These are phyloP conservation scores for Pan paniscus DNA, from an alignment of 2,113 vertebrate species.

Conservation along the genomic window DNA sequence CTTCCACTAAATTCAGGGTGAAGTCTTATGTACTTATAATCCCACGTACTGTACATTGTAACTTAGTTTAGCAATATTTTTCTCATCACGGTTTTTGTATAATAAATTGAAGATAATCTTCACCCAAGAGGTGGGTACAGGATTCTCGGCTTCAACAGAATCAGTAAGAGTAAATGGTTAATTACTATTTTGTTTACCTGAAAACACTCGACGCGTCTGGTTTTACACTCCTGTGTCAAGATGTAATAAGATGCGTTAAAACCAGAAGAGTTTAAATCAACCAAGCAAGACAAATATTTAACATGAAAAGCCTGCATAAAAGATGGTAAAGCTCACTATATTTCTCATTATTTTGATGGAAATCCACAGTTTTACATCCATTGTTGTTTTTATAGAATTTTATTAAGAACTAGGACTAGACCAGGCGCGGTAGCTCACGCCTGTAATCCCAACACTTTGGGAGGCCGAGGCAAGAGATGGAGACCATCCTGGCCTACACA, in stretches of 20 bases:
- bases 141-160: background rate
- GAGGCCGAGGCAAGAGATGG: too few species aligned
- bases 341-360: background rate
- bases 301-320: background rate
- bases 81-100: background rate
- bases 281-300: background rate
- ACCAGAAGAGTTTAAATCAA: background rate
- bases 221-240: background rate
- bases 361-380: background rate
- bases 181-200: background rate
- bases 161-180: background rate
- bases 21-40: background rate
- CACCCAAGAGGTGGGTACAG: rapidly evolving
- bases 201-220: background rate
- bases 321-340: background rate
- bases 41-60: background rate
- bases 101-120: background rate
- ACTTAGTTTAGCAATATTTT: background rate
- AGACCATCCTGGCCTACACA: too few species aligned
- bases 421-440: too few species aligned
- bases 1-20: background rate
- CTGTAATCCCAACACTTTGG: too few species aligned
- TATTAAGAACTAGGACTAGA: background rate
- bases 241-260: background rate
- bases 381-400: background rate